Percentiles rank a stretch among this genome's conserved stretches.
These are phyloP conservation scores for Corbicula japonica DNA, from an alignment of 2,888 invertebrate species.

Conservation along the genomic window DNA sequence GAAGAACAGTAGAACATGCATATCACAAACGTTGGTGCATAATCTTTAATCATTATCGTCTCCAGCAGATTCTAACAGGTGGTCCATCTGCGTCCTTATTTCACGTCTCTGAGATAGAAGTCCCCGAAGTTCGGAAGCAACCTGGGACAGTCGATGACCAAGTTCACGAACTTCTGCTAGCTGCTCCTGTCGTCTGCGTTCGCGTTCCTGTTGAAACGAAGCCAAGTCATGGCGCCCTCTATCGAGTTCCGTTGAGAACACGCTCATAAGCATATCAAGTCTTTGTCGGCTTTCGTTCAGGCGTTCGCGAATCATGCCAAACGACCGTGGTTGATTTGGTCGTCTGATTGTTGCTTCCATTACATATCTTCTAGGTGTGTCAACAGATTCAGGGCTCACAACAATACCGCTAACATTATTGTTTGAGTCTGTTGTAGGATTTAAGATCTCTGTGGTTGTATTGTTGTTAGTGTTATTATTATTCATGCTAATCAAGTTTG, in stretches of 20 bases:
- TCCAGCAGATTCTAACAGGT: conserved; percentile 45
- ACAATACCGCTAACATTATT: conserved; percentile 33
- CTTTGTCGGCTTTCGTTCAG: conserved; percentile 78
- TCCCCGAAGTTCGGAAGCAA: conserved; percentile 78
- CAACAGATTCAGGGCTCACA: background rate
- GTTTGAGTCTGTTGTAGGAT: conserved; percentile 33
- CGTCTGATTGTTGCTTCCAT: conserved; percentile 35
- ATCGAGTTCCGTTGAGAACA: conserved; percentile 79
- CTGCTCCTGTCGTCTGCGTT: conserved; percentile 78
- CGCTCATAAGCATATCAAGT: conserved; percentile 78
- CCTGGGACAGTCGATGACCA: conserved; percentile 78
- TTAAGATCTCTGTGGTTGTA: conserved; percentile 12
- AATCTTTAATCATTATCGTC: conserved; percentile 34
- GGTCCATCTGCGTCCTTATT: conserved; percentile 59
- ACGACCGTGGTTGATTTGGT: conserved; percentile 38
- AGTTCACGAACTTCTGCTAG: conserved; percentile 80
- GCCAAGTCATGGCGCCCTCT: conserved; percentile 75
- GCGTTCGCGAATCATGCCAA: conserved; percentile 73
- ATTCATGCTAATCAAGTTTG: conserved; percentile 61
- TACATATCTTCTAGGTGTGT: conserved; percentile 24
- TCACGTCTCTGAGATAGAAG: conserved; percentile 74
- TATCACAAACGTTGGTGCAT: background rate
- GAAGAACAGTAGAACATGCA: too few relatives aligned
- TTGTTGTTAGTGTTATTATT: conserved; percentile 41
- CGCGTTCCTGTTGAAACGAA: conserved; percentile 78